Percentiles rank a stretch among this genome's conserved stretches.
Conservation (phyloP, 2,113 vertebrate species). For the Sebastes schlegelii region DNA sequence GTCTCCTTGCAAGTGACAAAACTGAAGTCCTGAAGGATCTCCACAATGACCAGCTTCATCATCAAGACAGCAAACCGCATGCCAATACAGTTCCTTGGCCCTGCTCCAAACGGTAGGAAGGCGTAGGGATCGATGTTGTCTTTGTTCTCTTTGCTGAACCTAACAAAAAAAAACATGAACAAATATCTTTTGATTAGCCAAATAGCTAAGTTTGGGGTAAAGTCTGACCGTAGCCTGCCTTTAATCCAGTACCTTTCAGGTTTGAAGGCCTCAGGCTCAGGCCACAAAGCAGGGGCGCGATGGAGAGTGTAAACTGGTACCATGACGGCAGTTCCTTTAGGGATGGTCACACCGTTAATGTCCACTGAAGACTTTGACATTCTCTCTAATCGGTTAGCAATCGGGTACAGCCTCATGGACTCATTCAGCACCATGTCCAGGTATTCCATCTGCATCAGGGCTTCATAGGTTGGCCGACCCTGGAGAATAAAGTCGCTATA, state of each 20-base stretch:
- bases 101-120: constrained; percentile 83
- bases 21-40: constrained; percentile 80
- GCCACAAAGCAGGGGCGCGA: constrained; percentile 74
- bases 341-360: constrained; percentile 77
- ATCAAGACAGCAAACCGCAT: constrained; percentile 83
- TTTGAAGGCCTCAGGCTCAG: constrained; percentile 76
- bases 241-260: constrained; percentile 72
- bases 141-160: constrained; percentile 84
- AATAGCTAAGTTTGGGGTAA: background rate
- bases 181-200: background rate
- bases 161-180: constrained; percentile 37
- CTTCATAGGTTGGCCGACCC: constrained; percentile 74
- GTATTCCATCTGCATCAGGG: constrained; percentile 87
- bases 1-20: constrained; percentile 84
- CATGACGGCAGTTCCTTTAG: constrained; percentile 62
- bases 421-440: constrained; percentile 89
- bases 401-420: constrained; percentile 80
- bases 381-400: constrained; percentile 74
- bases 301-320: constrained; percentile 75
- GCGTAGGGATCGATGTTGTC: constrained; percentile 75
- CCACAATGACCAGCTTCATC: constrained; percentile 74
- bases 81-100: constrained; percentile 85
- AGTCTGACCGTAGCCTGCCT: background rate
- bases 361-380: constrained; percentile 86
- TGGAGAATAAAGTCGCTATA: constrained; percentile 41